Conservation (phyloP, 1,140 invertebrate species). For the Ptiloglossa arizonensis region DNA sequence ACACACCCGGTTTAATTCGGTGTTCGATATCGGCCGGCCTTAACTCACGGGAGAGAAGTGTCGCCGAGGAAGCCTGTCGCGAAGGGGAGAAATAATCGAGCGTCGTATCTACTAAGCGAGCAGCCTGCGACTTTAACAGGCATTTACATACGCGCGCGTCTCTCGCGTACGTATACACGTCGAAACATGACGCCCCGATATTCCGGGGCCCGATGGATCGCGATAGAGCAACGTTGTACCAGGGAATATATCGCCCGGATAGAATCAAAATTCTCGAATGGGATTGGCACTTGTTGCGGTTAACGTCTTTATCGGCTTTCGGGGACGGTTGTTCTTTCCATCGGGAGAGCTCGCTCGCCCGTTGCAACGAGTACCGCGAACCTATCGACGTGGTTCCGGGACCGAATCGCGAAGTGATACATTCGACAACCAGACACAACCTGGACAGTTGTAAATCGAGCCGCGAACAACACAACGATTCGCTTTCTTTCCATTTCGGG, state of each 20-base stretch:
- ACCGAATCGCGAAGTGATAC: too few species aligned
- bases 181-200: constrained; percentile 22
- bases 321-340: constrained; percentile 19
- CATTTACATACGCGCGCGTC: constrained; percentile 48
- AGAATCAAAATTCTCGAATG: constrained; percentile 13
- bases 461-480: too few species aligned
- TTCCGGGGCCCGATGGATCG: constrained; percentile 13
- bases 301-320: constrained; percentile 27
- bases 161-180: constrained; percentile 3
- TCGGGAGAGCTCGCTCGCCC: too few species aligned
- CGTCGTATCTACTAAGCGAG: constrained; percentile 31
- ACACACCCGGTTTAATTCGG: constrained; percentile 62
- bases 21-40: constrained; percentile 42
- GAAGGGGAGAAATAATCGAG: constrained; percentile 27
- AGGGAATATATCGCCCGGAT: not conserved
- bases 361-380: too few species aligned
- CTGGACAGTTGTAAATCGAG: too few species aligned
- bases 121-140: constrained; percentile 11
- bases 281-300: constrained; percentile 48
- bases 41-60: constrained; percentile 39
- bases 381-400: too few species aligned
- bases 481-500: too few species aligned
- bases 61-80: constrained; percentile 47
- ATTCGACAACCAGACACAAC: too few species aligned
- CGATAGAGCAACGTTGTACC: constrained; percentile 3